Base-by-base conservation (phyloP, 2,113 vertebrate genomes). In the Phoenicopterus ruber region DNA sequence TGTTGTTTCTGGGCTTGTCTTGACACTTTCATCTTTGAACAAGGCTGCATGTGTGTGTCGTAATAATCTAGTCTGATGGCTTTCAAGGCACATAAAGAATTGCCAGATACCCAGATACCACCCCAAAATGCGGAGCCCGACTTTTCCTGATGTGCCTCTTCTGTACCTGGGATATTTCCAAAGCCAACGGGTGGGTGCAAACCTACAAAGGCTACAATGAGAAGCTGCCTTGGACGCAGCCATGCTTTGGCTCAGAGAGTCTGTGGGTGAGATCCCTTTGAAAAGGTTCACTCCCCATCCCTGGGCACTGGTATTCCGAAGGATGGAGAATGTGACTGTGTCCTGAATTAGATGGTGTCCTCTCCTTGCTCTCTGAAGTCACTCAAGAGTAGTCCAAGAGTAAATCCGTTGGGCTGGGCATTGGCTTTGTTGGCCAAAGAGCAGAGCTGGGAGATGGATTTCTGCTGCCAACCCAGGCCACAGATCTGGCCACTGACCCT, bases 1-100 rank as follows among this genome's bases (percentile, higher is more conserved):
- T 93, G 69, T 79, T 90, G 61, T 88, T 94, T 88, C 88, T 86
- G 69, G 66, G 32, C 40, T 44, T 92, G n/a, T 91, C 38, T 91
- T 80, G 63, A 82, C 42, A 32, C 40, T 87, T 94, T 73, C 50
- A 17, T 61, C 77, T 93, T 84, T 57, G 66, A 91, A 46, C 47
- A 80, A 83, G 28, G 6, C 18, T 38, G 9, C 28, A 36, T 42
- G 28, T 6, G 1, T 55, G 26, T 72, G 57, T 18, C 77, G 79
- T 62, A 58, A 34, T 72, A 25, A 57, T 62, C 62, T 17, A 62
- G 25, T 42, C 25, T 54, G 79, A 59, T 74, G 88, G 71, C 5
- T 94, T 71, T 66, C 49, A 70, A 90, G 61, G 63, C 76, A 63
- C 20, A 9, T 7, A 42, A 81, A 14, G 31, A 74, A 61, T 11